phyloP scores from a whole-genome alignment of 2,888 invertebrate genomes.

The Globia sparganii region DNA sequence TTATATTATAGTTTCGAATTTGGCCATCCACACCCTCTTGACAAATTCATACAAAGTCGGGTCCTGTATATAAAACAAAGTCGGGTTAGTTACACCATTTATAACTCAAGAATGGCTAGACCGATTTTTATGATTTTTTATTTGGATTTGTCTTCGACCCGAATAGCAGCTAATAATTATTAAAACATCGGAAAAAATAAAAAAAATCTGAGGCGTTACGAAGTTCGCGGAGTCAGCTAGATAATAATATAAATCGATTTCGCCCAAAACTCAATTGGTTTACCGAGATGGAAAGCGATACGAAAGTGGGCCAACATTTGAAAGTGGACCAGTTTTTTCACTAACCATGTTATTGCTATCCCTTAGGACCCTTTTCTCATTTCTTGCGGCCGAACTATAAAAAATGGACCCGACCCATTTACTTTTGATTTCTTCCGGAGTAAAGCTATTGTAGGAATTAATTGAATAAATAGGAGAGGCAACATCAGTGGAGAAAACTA shows the following conservation, averaged over 20 bases:
- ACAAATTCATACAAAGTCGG: too few species aligned
- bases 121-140: too few species aligned
- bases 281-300: slow-evolving; percentile 13
- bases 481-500: not conserved
- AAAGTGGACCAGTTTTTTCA: slow-evolving; percentile 54
- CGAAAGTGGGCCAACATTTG: slow-evolving; percentile 59
- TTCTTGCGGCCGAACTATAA: slow-evolving; percentile 20
- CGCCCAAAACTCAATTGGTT: slow-evolving; percentile 37
- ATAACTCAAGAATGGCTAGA: too few species aligned
- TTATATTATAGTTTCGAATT: too few species aligned
- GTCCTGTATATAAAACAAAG: too few species aligned
- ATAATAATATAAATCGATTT: slow-evolving; percentile 39
- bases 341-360: slow-evolving; percentile 27
- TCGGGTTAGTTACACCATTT: too few species aligned
- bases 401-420: slow-evolving; percentile 30
- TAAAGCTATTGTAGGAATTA: slow-evolving; percentile 2
- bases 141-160: too few species aligned
- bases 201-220: too few species aligned
- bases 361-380: slow-evolving; percentile 23
- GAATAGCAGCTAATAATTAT: too few species aligned
- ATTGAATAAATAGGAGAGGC: slow-evolving; percentile 11
- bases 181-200: too few species aligned
- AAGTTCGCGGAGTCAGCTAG: too few species aligned
- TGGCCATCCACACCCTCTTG: too few species aligned
- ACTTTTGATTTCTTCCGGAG: slow-evolving; percentile 26